Conservation (phyloP, 2,113 vertebrate species). For the Desmodus rotundus region DNA sequence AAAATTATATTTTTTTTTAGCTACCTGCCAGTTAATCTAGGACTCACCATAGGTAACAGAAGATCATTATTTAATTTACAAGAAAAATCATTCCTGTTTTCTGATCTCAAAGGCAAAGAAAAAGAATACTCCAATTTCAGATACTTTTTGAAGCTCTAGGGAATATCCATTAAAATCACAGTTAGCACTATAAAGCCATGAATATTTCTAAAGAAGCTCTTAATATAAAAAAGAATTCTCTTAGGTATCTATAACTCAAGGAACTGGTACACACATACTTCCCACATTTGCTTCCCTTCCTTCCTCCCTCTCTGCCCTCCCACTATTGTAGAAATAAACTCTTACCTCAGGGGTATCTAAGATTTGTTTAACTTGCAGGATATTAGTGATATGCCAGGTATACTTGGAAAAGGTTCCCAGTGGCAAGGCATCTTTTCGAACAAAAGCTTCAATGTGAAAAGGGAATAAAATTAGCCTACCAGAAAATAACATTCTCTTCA, state of each 20-base stretch:
- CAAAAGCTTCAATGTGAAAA: constrained; percentile 82
- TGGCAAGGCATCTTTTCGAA: constrained; percentile 87
- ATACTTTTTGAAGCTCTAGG: background rate
- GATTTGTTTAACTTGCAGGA: constrained; percentile 91
- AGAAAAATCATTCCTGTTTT: constrained; percentile 1
- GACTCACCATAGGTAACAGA: background rate
- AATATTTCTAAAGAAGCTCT: constrained; percentile 17
- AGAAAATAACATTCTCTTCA: background rate
- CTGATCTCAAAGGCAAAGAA: constrained; percentile 7
- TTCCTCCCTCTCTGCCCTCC: background rate
- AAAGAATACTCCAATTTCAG: background rate
- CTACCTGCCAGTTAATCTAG: background rate
- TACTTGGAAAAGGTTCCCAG: constrained; percentile 91
- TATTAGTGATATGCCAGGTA: constrained; percentile 92
- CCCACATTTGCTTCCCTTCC: background rate
- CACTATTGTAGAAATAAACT: constrained; percentile 1
- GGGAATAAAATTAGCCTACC: constrained; percentile 42
- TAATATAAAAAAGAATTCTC: background rate
- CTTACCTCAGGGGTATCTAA: constrained; percentile 93
- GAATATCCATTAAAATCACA: constrained; percentile 31
- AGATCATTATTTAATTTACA: background rate
- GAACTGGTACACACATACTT: background rate
- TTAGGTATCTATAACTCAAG: background rate
- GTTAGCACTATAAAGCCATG: background rate
- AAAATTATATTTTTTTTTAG: constrained; percentile 28